Base-by-base conservation (phyloP, 2,113 vertebrate genomes). In the Paratilapia polleni region DNA sequence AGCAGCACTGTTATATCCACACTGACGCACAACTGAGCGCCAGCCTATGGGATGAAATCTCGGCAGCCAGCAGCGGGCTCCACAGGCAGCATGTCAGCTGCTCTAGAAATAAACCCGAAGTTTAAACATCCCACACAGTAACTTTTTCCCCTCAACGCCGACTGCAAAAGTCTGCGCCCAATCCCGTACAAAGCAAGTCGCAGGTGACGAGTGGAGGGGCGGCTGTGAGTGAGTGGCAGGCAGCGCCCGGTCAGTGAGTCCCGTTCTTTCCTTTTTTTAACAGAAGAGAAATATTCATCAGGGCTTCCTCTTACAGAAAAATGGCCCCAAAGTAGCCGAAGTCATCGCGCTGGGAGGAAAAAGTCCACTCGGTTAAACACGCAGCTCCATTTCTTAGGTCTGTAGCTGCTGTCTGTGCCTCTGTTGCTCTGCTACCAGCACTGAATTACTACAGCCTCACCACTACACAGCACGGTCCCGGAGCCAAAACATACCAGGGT, bases 31-130 rank as follows among this genome's bases (percentile, higher is more conserved):
- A 1, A 1, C 26, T 6, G 15, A 79, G 4, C 4, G 56, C 60
- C 80, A 74, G 74, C 11, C 52, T 86, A 89, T 13, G 60, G 57
- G 54, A 38, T 43, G 49, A 47, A 81, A 75, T 22, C 80, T 82
- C 80, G 54, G 36, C 84, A 52, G 41, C 58, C 84, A 6, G 85
- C 76, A 15, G n/a, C 79, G 26, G 88, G 79, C 79, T 87, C 82
- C 85, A 26, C 81, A 13, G 10, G 74, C 88, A 87, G 89, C 94
- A 92, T 93, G 83, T 83, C 89, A 54, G 85, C 87, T 41, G 58
- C 78, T 31, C 70, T 1, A 13, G 14, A 31, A 22, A 41, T 2
- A 14, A n/a, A 76, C 9, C 6, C 19, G 0, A 36, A 87, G 17
- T 80, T 85, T 54, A 43, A 56, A 63, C 84, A 91, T 87, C 84